These are phyloP conservation scores for Andrena cerasifolii DNA, from an alignment of 1,140 invertebrate genomes.

Conservation along the genomic window DNA sequence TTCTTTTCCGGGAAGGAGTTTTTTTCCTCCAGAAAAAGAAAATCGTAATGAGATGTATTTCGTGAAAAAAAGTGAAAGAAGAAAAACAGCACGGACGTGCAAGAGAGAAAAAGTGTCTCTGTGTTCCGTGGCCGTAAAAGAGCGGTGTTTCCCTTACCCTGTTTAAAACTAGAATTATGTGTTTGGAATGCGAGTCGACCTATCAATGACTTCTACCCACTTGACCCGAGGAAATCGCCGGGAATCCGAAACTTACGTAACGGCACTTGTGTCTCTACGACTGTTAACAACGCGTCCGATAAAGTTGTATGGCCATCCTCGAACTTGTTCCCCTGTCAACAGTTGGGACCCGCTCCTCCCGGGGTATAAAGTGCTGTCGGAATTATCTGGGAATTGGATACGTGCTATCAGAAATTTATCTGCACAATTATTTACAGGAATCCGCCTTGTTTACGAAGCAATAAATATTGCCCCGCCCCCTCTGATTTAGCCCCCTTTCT, in stretches of 20 bases:
- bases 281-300: conserved; percentile 20
- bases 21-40: too few species aligned
- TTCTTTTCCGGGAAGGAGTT: too few species aligned
- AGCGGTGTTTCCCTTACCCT: background rate
- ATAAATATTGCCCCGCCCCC: background rate
- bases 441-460: conserved; percentile 15
- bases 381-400: background rate
- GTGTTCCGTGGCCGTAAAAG: too few species aligned
- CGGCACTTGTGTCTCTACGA: background rate
- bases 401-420: conserved; percentile 6
- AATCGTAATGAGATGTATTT: too few species aligned
- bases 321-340: background rate
- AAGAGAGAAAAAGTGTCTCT: too few species aligned
- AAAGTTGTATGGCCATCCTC: conserved; percentile 4
- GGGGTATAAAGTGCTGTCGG: background rate
- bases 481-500: background rate
- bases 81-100: too few species aligned
- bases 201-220: conserved; percentile 9
- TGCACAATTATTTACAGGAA: background rate
- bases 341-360: background rate
- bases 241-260: conserved; percentile 21
- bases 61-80: too few species aligned
- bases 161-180: background rate
- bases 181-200: background rate
- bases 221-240: conserved; percentile 15